phyloP scores from a whole-genome alignment of 2,888 invertebrate species.

The Lymantria monacha region DNA sequence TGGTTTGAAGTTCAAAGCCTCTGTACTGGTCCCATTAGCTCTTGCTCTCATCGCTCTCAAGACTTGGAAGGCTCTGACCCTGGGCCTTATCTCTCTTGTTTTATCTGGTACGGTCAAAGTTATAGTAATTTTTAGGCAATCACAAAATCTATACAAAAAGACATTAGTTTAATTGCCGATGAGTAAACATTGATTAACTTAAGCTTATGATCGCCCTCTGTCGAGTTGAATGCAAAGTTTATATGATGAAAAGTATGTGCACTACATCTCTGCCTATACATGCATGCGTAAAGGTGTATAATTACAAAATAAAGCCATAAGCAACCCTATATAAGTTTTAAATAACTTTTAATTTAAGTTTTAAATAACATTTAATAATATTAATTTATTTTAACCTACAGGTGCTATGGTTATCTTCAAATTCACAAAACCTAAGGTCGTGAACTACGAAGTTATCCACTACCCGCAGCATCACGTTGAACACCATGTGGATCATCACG shows the following conservation, averaged over 20 bases:
- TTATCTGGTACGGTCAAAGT: constrained; percentile 83
- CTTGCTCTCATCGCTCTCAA: constrained; percentile 92
- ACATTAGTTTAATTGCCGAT: too few relatives aligned
- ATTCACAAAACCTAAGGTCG: constrained; percentile 92
- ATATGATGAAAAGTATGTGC: too few relatives aligned
- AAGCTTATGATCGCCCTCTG: too few relatives aligned
- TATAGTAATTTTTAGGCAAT: neutral
- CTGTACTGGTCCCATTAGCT: constrained; percentile 90
- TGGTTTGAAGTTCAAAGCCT: constrained; percentile 93
- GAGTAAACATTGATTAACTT: too few relatives aligned
- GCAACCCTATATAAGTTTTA: too few relatives aligned
- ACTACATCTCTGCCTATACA: too few relatives aligned
- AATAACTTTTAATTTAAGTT: too few relatives aligned
- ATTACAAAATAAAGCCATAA: too few relatives aligned
- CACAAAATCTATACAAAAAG: too few relatives aligned
- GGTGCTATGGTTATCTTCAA: constrained; percentile 92
- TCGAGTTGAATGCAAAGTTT: too few relatives aligned
- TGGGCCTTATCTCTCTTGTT: constrained; percentile 91
- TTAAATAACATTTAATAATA: neutral
- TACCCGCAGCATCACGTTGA: constrained; percentile 89
- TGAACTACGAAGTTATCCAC: constrained; percentile 94
- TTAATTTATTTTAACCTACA: constrained; percentile 28
- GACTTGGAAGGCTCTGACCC: constrained; percentile 94
- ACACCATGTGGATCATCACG: constrained; percentile 84
- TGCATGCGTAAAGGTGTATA: too few relatives aligned